Base-by-base conservation (phyloP, 2,113 vertebrate species). In the Irena cyanogastra region DNA sequence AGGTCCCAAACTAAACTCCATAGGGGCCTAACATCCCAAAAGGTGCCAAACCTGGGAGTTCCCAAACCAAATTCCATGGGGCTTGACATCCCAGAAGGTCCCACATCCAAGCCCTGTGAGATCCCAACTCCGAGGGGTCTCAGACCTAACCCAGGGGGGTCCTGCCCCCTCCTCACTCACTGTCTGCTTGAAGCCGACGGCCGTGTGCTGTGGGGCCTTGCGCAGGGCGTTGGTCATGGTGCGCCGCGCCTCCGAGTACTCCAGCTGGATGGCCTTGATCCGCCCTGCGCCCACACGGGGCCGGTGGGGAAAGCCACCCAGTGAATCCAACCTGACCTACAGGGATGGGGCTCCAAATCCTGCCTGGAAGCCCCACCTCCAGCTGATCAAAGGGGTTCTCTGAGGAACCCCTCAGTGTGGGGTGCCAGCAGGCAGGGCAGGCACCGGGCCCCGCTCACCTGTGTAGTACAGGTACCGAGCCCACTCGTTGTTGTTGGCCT, bases 401-500 rank as follows among this genome's bases (percentile, higher is more conserved):
- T 5, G 47, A 5, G 15, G 50, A 39, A 6, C 5, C n/a, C 37
- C 41, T 56, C 3, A 17, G 33, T 14, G 57, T 2, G 30, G 45
- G 75, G 57, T 24, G 65, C n/a, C 56, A 16, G 65, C 28, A 61
- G 54, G 1, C 23, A 24, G 78, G 70, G 70, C 61, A 9, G 47
- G 64, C 41, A 24, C 4, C 1, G 23, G 54, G 64, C 19, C 13
- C 16, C 3, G 8, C 84, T 87, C 94, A 99, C 99, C 99, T 90
- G 99, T 99, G 97, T 99, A 99, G 95, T 99, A 99, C 71, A 99
- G 99, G 96, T 99, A 99, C n/a, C 99, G 96, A 59, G 99, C 99
- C 99, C 99, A 99, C 97, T 99, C 99, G 7, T 99, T 99, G 98
- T 99, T 99, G 97, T 99, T 99, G 96, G 99, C 99, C 70, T 99